A percentile compares a stretch with the other conserved stretches of the same genome.
Evolutionary conservation across 2,113 vertebrate genomes (phyloP).

Genomic region (Synodontis membranacea): DNA sequence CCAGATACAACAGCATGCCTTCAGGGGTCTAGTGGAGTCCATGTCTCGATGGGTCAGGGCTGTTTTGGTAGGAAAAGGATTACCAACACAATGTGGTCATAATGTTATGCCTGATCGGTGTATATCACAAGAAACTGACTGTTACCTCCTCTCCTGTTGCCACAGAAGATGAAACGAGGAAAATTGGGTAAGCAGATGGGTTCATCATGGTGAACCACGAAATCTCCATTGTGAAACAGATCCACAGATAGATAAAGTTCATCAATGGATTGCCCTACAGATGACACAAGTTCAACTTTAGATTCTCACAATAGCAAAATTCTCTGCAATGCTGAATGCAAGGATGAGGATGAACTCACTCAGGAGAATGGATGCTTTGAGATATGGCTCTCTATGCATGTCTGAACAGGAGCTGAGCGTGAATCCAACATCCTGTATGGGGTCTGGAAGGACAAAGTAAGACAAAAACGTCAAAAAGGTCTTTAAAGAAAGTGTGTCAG

Average conservation of each 20-base stretch:
- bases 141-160: slow-evolving; percentile 31
- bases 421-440: slow-evolving; percentile 43
- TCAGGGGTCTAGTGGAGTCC: no score
- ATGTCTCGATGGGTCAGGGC: no score
- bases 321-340: not conserved
- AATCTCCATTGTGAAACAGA: not conserved
- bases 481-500: not conserved
- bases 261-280: slow-evolving; percentile 26
- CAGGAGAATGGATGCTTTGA: slow-evolving; percentile 24
- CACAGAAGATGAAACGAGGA: slow-evolving; percentile 41
- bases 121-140: not conserved
- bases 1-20: no score
- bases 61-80: no score
- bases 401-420: slow-evolving; percentile 33
- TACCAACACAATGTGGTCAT: no score
- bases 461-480: not conserved
- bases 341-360: slow-evolving; percentile 16
- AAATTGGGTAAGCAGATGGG: slow-evolving; percentile 38
- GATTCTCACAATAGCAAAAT: not conserved
- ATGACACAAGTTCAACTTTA: not conserved
- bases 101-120: no score
- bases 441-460: slow-evolving; percentile 21
- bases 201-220: not conserved
- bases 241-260: slow-evolving; percentile 35
- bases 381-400: no score